These are phyloP conservation scores for Autographa gamma DNA, from an alignment of 2,888 invertebrate genomes.

Conservation along the genomic window DNA sequence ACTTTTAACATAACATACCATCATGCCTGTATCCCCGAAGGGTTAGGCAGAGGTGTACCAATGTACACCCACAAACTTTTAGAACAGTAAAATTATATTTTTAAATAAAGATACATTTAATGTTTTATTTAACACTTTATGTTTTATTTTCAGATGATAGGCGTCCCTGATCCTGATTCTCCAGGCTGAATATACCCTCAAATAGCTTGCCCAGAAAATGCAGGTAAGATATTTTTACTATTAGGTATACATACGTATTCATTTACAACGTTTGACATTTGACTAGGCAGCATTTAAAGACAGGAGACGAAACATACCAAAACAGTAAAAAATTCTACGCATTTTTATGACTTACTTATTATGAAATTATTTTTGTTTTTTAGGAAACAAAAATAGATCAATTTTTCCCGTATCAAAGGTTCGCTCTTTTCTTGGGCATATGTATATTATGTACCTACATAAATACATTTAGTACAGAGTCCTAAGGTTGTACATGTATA, in stretches of 20 bases:
- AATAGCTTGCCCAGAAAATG: neutral
- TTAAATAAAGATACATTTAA: neutral
- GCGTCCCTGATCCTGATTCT: neutral
- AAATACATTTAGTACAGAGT: neutral
- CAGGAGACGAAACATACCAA: neutral
- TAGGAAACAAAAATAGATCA: no score
- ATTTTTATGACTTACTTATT: no score
- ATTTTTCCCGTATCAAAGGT: no score
- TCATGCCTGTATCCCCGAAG: no score
- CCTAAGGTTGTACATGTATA: neutral
- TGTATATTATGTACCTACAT: neutral
- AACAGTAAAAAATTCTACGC: no score
- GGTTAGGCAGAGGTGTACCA: no score
- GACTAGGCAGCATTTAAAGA: neutral
- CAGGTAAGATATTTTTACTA: conserved; percentile 33
- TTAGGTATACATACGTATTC: neutral
- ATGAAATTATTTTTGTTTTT: no score
- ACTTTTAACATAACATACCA: no score
- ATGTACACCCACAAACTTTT: no score
- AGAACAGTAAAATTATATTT: no score
- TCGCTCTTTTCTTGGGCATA: neutral
- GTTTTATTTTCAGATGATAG: conserved; percentile 27
- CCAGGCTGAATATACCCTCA: neutral
- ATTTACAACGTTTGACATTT: neutral
- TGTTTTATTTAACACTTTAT: neutral